Base-by-base conservation (phyloP, 2,888 invertebrate species). In the Synergus umbraculus region DNA sequence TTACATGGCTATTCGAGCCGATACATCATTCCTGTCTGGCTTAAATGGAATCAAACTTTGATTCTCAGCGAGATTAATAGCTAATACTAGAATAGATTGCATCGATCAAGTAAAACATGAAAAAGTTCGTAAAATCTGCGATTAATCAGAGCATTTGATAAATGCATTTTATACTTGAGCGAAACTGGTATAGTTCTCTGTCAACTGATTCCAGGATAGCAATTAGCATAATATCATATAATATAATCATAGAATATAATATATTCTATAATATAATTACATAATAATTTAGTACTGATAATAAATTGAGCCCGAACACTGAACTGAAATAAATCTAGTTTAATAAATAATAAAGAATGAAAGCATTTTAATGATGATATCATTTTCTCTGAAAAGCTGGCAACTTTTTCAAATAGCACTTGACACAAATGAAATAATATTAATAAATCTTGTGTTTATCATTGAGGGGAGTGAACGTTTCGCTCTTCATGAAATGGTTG, bases 11-110 rank as follows among this genome's bases (percentile, higher is more conserved):
- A 73, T 54, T 73, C 54, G 29, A 37, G 73, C 73, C 54, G n/a
- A 73, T 73, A 54, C 49, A 73, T 73, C 73, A 73, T 73, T 54
- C 73, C 73, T 73, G 73, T 73, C 73, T 41, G 49, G 37, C 54
- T 37, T 54, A 41, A 73, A 69, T 69, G 69, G 49, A 73, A 54
- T 73, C 73, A 73, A 73, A 73, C 73, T 73, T 73, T 37, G 73
- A 73, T 54, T 73, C 73, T n/a, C 37, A 54, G 10, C 10, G n/a
- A 54, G 49, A 73, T 73, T 54, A 73, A 54, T 54, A 73, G 54
- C 73, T 49, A 73, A 73, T 54, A 41, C 73, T 37, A 54, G 15
- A 73, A 73, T 73, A 49, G 54, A 54, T 73, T 73, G 37, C n/a
- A 54, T 18, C 73, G 29, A 10, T 54, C 73, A 29, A 73, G 15